Percentiles rank a stretch among this genome's conserved stretches.
These are phyloP conservation scores for Paralichthys olivaceus DNA, from an alignment of 2,113 vertebrate genomes.

Conservation along the genomic window DNA sequence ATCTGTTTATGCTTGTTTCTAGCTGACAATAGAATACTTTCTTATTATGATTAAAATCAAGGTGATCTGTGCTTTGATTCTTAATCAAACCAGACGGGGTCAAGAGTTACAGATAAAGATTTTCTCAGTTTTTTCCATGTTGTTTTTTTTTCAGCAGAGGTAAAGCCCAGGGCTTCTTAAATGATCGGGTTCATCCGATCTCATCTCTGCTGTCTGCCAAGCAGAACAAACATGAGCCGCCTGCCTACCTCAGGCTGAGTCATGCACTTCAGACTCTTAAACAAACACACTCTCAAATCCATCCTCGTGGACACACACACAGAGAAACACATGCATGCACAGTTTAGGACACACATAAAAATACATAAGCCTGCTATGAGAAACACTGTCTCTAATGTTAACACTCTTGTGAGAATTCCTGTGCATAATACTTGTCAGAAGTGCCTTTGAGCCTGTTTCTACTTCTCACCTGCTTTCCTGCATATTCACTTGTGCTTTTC, in stretches of 20 bases:
- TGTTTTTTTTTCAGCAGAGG: conserved; percentile 37
- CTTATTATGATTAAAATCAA: conserved; percentile 24
- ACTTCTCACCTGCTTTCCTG: neutral
- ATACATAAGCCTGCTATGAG: conserved; percentile 12
- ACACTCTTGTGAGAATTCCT: conserved; percentile 14
- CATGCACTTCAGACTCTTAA: conserved; percentile 60
- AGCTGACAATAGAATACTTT: neutral
- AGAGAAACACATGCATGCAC: neutral
- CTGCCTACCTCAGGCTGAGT: conserved; percentile 68
- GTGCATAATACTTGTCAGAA: conserved; percentile 31
- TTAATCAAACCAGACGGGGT: conserved; percentile 34
- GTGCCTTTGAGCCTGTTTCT: conserved; percentile 10
- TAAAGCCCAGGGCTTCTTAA: conserved; percentile 47
- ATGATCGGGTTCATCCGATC: conserved; percentile 57
- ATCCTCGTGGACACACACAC: conserved; percentile 4
- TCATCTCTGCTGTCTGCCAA: conserved; percentile 64
- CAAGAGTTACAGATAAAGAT: conserved; percentile 30
- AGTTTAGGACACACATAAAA: conserved; percentile 1
- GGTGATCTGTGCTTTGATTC: conserved; percentile 10
- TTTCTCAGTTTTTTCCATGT: conserved; percentile 23
- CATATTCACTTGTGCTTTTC: conserved; percentile 22
- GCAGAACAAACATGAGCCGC: conserved; percentile 68
- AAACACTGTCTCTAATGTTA: conserved; percentile 32
- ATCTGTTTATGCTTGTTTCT: neutral
- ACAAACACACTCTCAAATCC: conserved; percentile 61